phyloP scores from a whole-genome alignment of 2,888 invertebrate genomes.

The Abrostola triplasia region DNA sequence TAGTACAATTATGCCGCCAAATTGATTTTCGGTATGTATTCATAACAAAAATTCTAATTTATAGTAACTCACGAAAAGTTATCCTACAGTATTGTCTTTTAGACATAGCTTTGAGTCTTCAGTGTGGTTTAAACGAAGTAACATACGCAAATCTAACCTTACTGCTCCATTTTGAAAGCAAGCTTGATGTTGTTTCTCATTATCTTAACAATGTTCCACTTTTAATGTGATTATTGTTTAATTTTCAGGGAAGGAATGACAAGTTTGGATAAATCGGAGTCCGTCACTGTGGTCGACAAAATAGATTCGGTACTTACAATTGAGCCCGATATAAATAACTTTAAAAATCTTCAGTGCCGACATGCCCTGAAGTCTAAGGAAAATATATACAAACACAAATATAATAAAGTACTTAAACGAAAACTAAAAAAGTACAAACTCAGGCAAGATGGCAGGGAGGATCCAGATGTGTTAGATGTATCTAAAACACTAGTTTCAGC shows the following conservation, averaged over 20 bases:
- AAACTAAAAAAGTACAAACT: slow-evolving; percentile 82
- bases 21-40: slow-evolving; percentile 65
- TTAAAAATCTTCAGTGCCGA: slow-evolving; percentile 49
- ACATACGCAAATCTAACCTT: slow-evolving; percentile 12
- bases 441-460: slow-evolving; percentile 79
- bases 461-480: slow-evolving; percentile 81
- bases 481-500: slow-evolving; percentile 71
- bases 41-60: slow-evolving; percentile 2
- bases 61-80: not conserved
- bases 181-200: not conserved
- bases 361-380: slow-evolving; percentile 68
- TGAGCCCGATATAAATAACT: slow-evolving; percentile 42
- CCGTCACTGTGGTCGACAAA: slow-evolving; percentile 47
- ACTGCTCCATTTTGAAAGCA: not conserved
- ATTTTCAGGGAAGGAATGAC: slow-evolving; percentile 81
- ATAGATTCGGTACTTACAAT: slow-evolving; percentile 39
- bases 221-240: slow-evolving; percentile 21
- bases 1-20: slow-evolving; percentile 68
- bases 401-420: slow-evolving; percentile 71
- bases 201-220: not conserved
- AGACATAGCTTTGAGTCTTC: not conserved
- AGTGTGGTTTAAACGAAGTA: not conserved
- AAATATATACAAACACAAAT: slow-evolving; percentile 71
- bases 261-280: slow-evolving; percentile 60
- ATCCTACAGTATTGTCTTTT: not conserved